Base-by-base conservation (phyloP, 1,140 invertebrate genomes). In the Pemphigus obesinymphae region DNA sequence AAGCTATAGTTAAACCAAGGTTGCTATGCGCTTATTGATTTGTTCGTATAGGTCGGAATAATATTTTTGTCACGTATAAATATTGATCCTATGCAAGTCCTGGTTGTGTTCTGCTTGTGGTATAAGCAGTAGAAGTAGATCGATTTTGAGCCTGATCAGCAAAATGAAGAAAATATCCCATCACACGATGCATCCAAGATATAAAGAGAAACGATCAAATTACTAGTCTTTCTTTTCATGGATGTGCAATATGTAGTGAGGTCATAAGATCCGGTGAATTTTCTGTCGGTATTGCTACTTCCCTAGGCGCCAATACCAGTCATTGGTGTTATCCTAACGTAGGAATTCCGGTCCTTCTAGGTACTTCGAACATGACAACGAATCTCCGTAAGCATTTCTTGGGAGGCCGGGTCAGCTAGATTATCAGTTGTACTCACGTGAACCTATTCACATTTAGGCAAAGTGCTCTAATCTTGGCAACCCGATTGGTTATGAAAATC, bases 401-500 rank as follows among this genome's bases (percentile, higher is more conserved):
- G 10, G 1, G 5, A n/a, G n/a, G n/a, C n/a, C n/a, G n/a, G n/a
- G n/a, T n/a, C n/a, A n/a, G n/a, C n/a, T n/a, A n/a, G n/a, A n/a
- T n/a, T n/a, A n/a, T n/a, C n/a, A n/a, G n/a, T n/a, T n/a, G n/a
- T n/a, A n/a, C n/a, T n/a, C n/a, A n/a, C n/a, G n/a, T n/a, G n/a
- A n/a, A n/a, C n/a, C n/a, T n/a, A n/a, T n/a, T n/a, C n/a, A n/a
- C n/a, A n/a, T n/a, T n/a, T n/a, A n/a, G n/a, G n/a, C n/a, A n/a
- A n/a, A n/a, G n/a, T n/a, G n/a, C 37, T 0, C 58, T 34, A 37
- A 83, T 83, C 37, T 82, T 73, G 13, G n/a, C 53, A 1, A 82
- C 80, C 0, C 78, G 43, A 55, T 83, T 70, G 20, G 83, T 81
- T 8, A 76, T 81, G 8, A 82, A 83, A 23, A 82, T 31, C 34